phyloP scores from a whole-genome alignment of 2,888 invertebrate species.

The Habroteleia sp. region DNA sequence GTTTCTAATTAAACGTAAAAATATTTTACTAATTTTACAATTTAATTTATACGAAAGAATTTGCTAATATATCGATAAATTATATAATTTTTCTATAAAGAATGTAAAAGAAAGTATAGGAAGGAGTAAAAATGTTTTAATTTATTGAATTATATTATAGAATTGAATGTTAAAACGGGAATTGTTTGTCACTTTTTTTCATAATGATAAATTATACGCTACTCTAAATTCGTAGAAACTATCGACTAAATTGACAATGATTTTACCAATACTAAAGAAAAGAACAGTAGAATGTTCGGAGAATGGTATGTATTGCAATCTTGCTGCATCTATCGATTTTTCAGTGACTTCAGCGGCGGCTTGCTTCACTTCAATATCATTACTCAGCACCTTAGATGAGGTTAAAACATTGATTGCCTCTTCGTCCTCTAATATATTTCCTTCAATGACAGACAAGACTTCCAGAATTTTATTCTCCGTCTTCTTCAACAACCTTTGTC shows the following conservation, averaged over 20 bases:
- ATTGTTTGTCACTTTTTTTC: too few relatives aligned
- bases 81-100: too few relatives aligned
- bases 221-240: too few relatives aligned
- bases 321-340: conserved; percentile 91
- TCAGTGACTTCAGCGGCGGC: conserved; percentile 94
- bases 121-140: too few relatives aligned
- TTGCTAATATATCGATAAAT: too few relatives aligned
- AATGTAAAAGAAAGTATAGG: too few relatives aligned
- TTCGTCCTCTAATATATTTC: conserved; percentile 94
- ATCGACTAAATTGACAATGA: neutral
- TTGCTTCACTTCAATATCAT: conserved; percentile 96
- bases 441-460: conserved; percentile 87
- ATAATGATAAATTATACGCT: too few relatives aligned
- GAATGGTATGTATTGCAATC: conserved; percentile 94
- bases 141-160: too few relatives aligned
- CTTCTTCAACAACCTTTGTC: conserved; percentile 87
- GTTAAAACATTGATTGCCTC: conserved; percentile 92
- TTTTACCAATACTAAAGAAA: conserved; percentile 92
- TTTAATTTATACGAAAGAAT: too few relatives aligned
- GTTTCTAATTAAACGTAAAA: too few relatives aligned
- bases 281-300: conserved; percentile 94
- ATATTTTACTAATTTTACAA: too few relatives aligned
- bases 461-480: conserved; percentile 95
- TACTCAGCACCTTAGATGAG: conserved; percentile 93
- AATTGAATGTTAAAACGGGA: too few relatives aligned